Base-by-base conservation (phyloP, 2,797 vertebrate genomes). In the Simalia tracyae region DNA sequence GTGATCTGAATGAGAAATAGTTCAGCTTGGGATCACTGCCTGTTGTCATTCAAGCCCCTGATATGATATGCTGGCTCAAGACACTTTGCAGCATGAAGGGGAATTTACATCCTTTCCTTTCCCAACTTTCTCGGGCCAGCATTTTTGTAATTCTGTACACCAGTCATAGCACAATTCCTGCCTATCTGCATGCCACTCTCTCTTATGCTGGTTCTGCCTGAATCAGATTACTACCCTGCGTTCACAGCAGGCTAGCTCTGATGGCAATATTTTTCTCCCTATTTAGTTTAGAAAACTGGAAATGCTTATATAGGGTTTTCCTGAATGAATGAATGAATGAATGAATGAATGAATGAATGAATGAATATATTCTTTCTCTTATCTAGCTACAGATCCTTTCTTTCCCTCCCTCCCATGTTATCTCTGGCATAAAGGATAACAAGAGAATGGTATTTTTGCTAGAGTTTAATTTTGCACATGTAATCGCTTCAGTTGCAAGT, bases 351-450 rank as follows among this genome's bases (percentile, higher is more conserved):
- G 36, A 36, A 36, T 36, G 36, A 36, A 36, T 36, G 36, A 36
- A 36, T 36, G 36, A 36, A 36, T 64, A 93, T 57, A 15, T 14
- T 28, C 15, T 10, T 7, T 28, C n/a, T 31, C 12, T 36, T 42
- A 36, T 6, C 14, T 42, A 59, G 36, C 5, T 84, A 60, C 42
- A 56, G 46, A 14, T 90, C 68, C 9, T 57, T 72, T 72, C n/a
- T 36, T 57, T 31, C 9, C n/a, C 22, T 76, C 11, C 15, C 66
- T 46, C 60, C 50, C n/a, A 42, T 89, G 91, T 14, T n/a, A 28
- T 66, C 3, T 86, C 42, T 94, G 90, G 90, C 92, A 95, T 56
- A 89, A 92, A 92, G 84, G 56, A 31, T 15, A 11, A 10, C 0
- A 1, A 26, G 92, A 92, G 89, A 60, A 57, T 2, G 0, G n/a